Evolutionary conservation across 2,888 invertebrate species (phyloP), one percentile per base, ranked within the genome.

Genomic region (Baccha elongata): DNA sequence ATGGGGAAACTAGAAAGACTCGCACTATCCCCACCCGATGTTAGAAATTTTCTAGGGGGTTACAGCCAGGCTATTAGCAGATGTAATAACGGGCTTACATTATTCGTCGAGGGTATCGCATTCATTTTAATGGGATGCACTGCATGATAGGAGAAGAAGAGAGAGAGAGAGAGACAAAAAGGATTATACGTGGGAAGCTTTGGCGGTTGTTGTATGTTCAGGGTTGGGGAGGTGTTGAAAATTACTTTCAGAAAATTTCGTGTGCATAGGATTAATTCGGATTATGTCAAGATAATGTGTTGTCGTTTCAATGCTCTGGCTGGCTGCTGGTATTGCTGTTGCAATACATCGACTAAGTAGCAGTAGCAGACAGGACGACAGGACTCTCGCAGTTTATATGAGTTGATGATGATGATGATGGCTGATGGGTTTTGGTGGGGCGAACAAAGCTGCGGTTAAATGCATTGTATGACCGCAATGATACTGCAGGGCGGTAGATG

Each of bases 31-130:
- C 7, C 23, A 0, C n/a, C 23, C 15, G 21, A 3, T 40, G 23
- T 40, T 58, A 26, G 58, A 58, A 44, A 65, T 65, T 35, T 60
- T 62, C 62, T 75, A 29, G 60, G 52, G 40, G 44, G 60, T 72
- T 78, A 72, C 72, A 64, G 67, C 60, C 72, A 68, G 62, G 78
- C 78, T 83, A 83, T 83, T 83, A 83, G 78, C 72, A 83, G 83
- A 64, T 83, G 83, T 83, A 83, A 83, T 83, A 83, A 83, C 72
- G 78, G 83, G 60, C 52, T 83, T 83, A 83, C 83, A 83, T 83
- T 83, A 83, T 83, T 78, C 83, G 83, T 72, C 68, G 60, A 78
- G 62, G 72, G 62, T 83, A 78, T 83, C 83, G 67, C 83, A 78
- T 83, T 78, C 72, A 35, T 78, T 78, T 78, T 72, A 78, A 78